Evolutionary conservation across 2,113 vertebrate genomes (phyloP), one percentile per base, ranked within the genome.

Genomic region (Petrocephalus zakoni): DNA sequence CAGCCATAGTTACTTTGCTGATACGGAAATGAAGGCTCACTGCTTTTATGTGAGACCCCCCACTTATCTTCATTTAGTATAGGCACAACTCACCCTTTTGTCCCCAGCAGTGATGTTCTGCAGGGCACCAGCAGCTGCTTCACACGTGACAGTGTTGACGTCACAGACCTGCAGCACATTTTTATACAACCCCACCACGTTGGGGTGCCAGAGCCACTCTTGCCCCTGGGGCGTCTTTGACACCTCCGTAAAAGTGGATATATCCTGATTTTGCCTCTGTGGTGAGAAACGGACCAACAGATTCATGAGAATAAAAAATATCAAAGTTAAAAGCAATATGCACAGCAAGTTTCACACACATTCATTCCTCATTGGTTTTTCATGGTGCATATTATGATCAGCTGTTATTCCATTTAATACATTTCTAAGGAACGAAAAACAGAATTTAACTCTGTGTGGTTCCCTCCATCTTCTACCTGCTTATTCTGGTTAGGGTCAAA

Each of bases 131-230:
- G 97, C 93, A 0, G 97, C 96, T 0, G 97, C 98, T 90, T 99
- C 98, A 0, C 96, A 96, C 0, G 96, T 97, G 89, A 96, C 94
- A 29, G 94, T 91, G 92, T 96, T 98, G 87, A 95, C 93, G 85
- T 97, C 95, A 0, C 95, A 96, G 93, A 94, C 96, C 93, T 97
- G 97, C 88, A 99, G 95, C 84, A 99, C 94, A 4, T 91, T 90
- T 91, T 97, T 98, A 93, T 99, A 99, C 34, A 98, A 91, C 9
- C 90, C 94, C 89, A 99, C 95, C 0, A 98, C 96, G 90, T 97
- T 96, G 0, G 98, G 98, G 92, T 98, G 98, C 98, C 98, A 99
- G 81, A 99, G 95, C 97, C 97, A 98, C 94, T 99, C 98, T 1
- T 97, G 94, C 22, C 97, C 98, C 88, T 96, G 97, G 22, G 98